Conservation (phyloP, 2,888 invertebrate species). For the Artemia sp. region DNA sequence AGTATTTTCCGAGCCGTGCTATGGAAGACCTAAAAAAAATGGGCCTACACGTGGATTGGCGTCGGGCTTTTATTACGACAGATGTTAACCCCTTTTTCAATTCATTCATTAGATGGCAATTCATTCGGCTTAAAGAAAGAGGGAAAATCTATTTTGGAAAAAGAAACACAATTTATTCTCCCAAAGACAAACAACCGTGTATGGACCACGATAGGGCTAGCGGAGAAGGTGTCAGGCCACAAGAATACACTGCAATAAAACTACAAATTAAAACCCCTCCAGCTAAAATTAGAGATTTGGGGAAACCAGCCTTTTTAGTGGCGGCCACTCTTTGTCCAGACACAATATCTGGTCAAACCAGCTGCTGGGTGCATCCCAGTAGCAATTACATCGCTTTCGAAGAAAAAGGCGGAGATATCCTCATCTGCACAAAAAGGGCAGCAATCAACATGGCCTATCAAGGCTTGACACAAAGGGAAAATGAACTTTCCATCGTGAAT, state of each 20-base stretch:
- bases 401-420: slow-evolving; percentile 53
- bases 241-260: slow-evolving; percentile 93
- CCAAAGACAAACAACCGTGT: slow-evolving; percentile 91
- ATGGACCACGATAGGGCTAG: slow-evolving; percentile 96
- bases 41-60: slow-evolving; percentile 91
- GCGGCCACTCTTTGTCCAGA: slow-evolving; percentile 96
- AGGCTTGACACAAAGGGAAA: slow-evolving; percentile 64
- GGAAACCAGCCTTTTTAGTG: slow-evolving; percentile 56
- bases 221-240: slow-evolving; percentile 94
- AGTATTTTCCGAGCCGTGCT: slow-evolving; percentile 84
- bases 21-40: slow-evolving; percentile 67
- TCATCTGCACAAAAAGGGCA: slow-evolving; percentile 67
- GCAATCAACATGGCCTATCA: slow-evolving; percentile 93
- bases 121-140: slow-evolving; percentile 57
- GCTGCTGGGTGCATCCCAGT: slow-evolving; percentile 94
- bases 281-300: slow-evolving; percentile 34
- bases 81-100: slow-evolving; percentile 95
- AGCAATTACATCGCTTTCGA: slow-evolving; percentile 77
- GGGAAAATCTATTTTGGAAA: slow-evolving; percentile 93
- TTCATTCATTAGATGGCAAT: slow-evolving; percentile 96
- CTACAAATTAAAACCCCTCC: slow-evolving; percentile 45
- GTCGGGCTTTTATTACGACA: slow-evolving; percentile 93
- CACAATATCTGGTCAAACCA: slow-evolving; percentile 99
- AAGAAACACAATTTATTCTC: slow-evolving; percentile 86
- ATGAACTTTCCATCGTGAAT: slow-evolving; percentile 50